Evolutionary conservation across 2,888 invertebrate genomes (phyloP), one percentile per base, ranked within the genome.

Genomic region (Drosophila phalerata): DNA sequence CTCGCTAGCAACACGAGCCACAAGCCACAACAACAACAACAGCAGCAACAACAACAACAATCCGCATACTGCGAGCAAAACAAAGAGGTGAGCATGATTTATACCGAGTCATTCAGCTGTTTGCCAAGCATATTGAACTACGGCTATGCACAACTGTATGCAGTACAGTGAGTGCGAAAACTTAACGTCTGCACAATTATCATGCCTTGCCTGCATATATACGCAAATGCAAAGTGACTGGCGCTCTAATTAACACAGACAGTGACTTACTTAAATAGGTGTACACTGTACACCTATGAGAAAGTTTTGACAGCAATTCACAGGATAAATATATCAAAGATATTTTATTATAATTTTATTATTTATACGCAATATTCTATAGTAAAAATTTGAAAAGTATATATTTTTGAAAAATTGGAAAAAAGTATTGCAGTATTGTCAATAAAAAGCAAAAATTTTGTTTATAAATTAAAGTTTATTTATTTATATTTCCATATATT

Each of bases 71-170:
- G 74, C 71, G 73, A 62, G 63, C 60, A 67, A 80, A 74, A 74
- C 74, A 74, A 80, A 79, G 73, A 88, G 84, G 84, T 84, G 69
- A 84, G 87, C 73, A 15, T 62, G 55, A 79, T 66, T 74, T 69
- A 63, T 75, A 58, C 32, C 79, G 53, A 69, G 47, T 58, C 60
- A 57, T 62, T 73, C 62, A 65, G 62, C 69, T 81, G 78, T 81
- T 77, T 73, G 69, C 69, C 66, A 56, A 67, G 70, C 70, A 71
- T 73, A 79, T 79, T 76, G 73, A 78, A 61, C 68, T 47, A 66
- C 47, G 61, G 40, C 56, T 52, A 45, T 55, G 72, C 60, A 71
- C 28, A 61, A 34, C 61, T 30, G 61, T 28, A 19, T 19, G 48
- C 37, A 40, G 28, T 28, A 73, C 69, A 73, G 49, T 74, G 19